phyloP scores from a whole-genome alignment of 2,797 vertebrate genomes.

The Typhlichthys subterraneus region DNA sequence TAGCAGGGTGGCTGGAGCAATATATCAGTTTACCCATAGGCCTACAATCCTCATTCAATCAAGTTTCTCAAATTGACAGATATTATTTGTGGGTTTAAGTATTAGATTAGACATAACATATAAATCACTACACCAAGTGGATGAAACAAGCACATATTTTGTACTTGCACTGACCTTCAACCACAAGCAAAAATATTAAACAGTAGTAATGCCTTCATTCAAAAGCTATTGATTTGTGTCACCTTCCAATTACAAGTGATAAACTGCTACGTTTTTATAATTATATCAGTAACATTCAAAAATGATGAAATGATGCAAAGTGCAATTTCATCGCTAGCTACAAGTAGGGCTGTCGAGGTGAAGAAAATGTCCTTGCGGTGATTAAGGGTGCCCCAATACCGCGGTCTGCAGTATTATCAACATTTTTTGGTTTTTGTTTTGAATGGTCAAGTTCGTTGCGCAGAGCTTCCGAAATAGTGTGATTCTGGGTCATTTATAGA shows the following conservation, averaged over 20 bases:
- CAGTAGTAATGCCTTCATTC: conserved; percentile 63
- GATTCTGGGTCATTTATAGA: too few species aligned
- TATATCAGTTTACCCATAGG: too few species aligned
- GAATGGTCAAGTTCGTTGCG: too few species aligned
- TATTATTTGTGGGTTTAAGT: conserved; percentile 9
- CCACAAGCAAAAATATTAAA: conserved; percentile 44
- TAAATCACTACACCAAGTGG: conserved; percentile 32
- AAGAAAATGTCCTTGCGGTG: too few species aligned
- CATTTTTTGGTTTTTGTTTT: too few species aligned
- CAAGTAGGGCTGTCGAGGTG: background rate
- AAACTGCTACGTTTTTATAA: conserved; percentile 54
- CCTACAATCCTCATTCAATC: too few species aligned
- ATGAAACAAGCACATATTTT: conserved; percentile 32
- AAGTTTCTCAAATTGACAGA: too few species aligned
- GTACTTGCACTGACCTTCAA: conserved; percentile 39
- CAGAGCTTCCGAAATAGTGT: too few species aligned
- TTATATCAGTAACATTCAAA: conserved; percentile 46
- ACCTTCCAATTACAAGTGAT: conserved; percentile 59
- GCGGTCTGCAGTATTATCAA: too few species aligned
- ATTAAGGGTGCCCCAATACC: too few species aligned
- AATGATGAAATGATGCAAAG: background rate
- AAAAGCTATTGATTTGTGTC: conserved; percentile 59
- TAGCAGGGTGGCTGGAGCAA: too few species aligned
- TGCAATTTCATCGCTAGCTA: background rate
- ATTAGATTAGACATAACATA: too few species aligned